Base-by-base conservation (phyloP, 1,140 invertebrate species). In the Triops cancriformis region DNA sequence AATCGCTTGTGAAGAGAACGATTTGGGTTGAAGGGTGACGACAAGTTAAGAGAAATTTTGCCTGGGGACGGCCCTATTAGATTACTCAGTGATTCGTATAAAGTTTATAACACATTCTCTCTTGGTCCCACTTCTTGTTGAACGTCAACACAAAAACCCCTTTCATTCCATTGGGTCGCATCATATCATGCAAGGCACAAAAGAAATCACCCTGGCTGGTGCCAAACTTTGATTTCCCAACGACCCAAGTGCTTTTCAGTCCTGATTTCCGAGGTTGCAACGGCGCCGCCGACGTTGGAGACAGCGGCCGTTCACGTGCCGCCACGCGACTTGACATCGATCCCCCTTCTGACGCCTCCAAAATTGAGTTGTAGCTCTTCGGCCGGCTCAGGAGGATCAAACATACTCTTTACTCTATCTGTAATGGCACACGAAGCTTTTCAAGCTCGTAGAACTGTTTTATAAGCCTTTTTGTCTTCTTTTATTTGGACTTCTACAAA, bases 201-300 rank as follows among this genome's bases (percentile, higher is more conserved):
- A 64, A 64, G 51, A 23, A 64, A 64, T 64, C 6, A n/a, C 31
- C 14, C 51, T 23, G n/a, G 51, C 51, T 64, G 51, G 51, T 64
- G 51, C 51, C 51, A 64, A 64, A 64, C 51, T 64, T 64, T 64
- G 51, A 64, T 64, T 64, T 64, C 51, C 31, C 51, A 64, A 64
- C 51, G 51, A 64, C 51, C 10, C 51, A 64, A 64, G 51, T 64
- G 51, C 51, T 64, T 64, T 64, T 64, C 51, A 64, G 14, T 64
- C 9, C 51, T 64, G 14, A 64, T 64, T 37, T 64, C 51, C 18
- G 51, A 64, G 51, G 51, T 64, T 23, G 51, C 18, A 64, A 64
- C 14, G 51, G 51, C 51, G 51, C 51, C 51, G 51, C 23, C 51
- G 51, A 64, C 51, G 51, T 64, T 64, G 18, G 51, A 64, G 51